A percentile compares a stretch with the other conserved stretches of the same genome.
Evolutionary conservation across 2,888 invertebrate genomes (phyloP).

Genomic region (Drosophila multiciliata): DNA sequence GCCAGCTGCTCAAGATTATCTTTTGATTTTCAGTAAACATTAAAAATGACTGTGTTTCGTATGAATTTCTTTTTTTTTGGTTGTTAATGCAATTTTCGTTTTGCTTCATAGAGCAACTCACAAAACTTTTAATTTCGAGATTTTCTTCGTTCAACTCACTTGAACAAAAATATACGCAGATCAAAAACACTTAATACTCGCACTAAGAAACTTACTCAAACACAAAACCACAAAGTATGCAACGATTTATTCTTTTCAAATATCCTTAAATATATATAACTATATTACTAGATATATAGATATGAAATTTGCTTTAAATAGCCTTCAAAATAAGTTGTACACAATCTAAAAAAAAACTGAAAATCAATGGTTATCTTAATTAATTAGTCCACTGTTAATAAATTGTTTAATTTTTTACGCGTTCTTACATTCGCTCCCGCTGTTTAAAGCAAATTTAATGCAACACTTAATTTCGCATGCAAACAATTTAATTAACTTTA

Average conservation of each 20-base stretch:
- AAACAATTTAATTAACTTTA: slow-evolving; percentile 68
- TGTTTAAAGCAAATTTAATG: slow-evolving; percentile 61
- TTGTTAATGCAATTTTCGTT: slow-evolving; percentile 10
- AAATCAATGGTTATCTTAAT: not conserved
- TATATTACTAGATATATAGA: slow-evolving; percentile 13
- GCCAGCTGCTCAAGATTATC: slow-evolving; percentile 32
- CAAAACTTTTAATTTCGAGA: slow-evolving; percentile 32
- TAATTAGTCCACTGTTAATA: not conserved
- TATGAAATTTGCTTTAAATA: slow-evolving; percentile 48
- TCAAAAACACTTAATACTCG: slow-evolving; percentile 48
- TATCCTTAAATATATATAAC: not conserved
- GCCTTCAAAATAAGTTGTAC: not conserved
- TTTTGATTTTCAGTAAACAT: slow-evolving; percentile 20
- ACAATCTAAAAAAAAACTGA: not conserved
- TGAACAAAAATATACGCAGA: slow-evolving; percentile 57
- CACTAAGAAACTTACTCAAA: slow-evolving; percentile 41
- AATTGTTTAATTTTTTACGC: slow-evolving; percentile 1
- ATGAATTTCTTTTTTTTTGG: slow-evolving; percentile 8
- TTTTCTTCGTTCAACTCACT: slow-evolving; percentile 49
- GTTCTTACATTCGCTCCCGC: not conserved
- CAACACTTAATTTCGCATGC: slow-evolving; percentile 67
- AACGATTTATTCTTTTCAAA: slow-evolving; percentile 24
- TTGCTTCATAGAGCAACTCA: slow-evolving; percentile 43
- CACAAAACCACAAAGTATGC: slow-evolving; percentile 49
- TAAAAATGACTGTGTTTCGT: slow-evolving; percentile 24